These are phyloP conservation scores for Tychaedon coryphoeus DNA, from an alignment of 2,113 vertebrate species.

Conservation along the genomic window DNA sequence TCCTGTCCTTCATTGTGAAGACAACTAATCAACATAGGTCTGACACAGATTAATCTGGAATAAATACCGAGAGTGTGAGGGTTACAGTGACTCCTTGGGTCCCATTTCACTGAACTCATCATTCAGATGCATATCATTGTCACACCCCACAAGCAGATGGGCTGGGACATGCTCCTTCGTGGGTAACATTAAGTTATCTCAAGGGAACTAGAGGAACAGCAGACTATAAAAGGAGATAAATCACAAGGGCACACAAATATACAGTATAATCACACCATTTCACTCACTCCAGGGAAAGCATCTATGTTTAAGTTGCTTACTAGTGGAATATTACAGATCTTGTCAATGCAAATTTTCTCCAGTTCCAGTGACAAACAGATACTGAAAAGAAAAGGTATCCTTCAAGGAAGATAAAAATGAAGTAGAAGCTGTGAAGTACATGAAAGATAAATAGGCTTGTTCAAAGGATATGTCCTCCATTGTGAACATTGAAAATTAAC, in stretches of 20 bases:
- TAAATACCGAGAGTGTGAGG: neutral
- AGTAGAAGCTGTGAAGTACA: neutral
- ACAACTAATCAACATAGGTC: neutral
- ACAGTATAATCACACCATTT: neutral
- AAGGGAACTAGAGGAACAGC: neutral
- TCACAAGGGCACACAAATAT: constrained; percentile 30
- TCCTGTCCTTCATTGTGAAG: neutral
- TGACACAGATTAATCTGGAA: neutral
- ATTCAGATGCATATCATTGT: neutral
- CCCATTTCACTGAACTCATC: neutral
- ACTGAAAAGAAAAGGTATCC: neutral
- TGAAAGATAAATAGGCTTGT: neutral
- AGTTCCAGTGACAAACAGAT: neutral
- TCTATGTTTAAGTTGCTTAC: constrained; percentile 10
- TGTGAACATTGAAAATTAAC: neutral
- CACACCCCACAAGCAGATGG: neutral
- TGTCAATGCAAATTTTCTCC: constrained; percentile 22
- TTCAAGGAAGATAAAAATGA: constrained; percentile 21
- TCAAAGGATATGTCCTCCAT: neutral
- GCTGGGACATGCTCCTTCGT: neutral
- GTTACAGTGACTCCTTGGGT: neutral
- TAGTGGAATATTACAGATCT: constrained; percentile 9
- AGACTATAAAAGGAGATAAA: constrained; percentile 18
- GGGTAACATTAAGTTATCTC: constrained; percentile 13
- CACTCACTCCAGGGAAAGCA: neutral